Evolutionary conservation across 2,113 vertebrate species (phyloP).

Genomic region (Osmerus eperlanus): DNA sequence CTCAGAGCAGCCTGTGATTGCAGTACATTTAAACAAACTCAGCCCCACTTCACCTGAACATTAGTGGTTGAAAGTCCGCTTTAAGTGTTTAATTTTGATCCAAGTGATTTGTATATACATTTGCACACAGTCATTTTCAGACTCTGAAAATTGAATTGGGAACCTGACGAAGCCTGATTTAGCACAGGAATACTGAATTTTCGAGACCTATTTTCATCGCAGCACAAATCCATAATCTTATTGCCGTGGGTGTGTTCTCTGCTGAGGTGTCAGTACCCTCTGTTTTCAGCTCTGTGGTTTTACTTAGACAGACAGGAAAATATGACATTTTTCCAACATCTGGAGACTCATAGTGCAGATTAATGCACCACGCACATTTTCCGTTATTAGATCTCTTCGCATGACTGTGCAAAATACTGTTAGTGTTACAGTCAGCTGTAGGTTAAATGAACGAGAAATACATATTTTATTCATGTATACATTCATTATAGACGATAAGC

Average conservation of each 20-base stretch:
- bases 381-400: conserved; percentile 22
- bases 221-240: not conserved
- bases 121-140: too few relatives aligned
- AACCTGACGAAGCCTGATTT: too few relatives aligned
- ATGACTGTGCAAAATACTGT: not conserved
- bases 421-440: not conserved
- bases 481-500: too few relatives aligned
- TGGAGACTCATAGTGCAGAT: conserved; percentile 15
- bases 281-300: conserved; percentile 6
- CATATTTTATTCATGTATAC: too few relatives aligned
- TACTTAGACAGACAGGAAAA: not conserved
- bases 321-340: conserved; percentile 24
- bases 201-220: too few relatives aligned
- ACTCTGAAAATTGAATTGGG: too few relatives aligned
- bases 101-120: too few relatives aligned
- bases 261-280: conserved; percentile 13
- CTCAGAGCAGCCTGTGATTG: not conserved
- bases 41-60: conserved; percentile 11
- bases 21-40: not conserved
- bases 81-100: not conserved
- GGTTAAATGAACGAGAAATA: not conserved
- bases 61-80: not conserved
- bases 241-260: not conserved
- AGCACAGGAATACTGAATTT: too few relatives aligned
- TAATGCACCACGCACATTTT: conserved; percentile 10